A percentile compares a stretch with the other conserved stretches of the same genome.
Evolutionary conservation across 2,888 invertebrate species (phyloP).

Genomic region (Sthenelais limicola): DNA sequence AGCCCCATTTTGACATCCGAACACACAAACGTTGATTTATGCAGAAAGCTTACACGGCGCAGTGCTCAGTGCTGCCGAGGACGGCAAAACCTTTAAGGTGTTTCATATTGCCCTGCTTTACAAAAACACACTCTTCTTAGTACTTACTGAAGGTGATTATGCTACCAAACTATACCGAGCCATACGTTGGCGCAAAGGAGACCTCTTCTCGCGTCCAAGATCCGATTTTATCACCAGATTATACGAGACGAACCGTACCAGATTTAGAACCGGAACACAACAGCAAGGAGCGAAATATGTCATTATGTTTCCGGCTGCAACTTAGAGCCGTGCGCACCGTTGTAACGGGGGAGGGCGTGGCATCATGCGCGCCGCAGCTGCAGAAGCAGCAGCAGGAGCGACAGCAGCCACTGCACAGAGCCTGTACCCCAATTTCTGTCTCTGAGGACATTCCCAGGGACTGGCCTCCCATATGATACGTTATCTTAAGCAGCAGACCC

Average conservation of each 20-base stretch:
- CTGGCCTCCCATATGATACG: too few species aligned
- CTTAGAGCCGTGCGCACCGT: slow-evolving; percentile 10
- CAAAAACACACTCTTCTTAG: slow-evolving; percentile 17
- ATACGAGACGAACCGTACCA: slow-evolving; percentile 14
- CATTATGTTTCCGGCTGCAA: slow-evolving; percentile 37
- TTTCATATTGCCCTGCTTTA: slow-evolving; percentile 6
- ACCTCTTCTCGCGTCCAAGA: slow-evolving; percentile 9
- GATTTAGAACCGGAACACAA: slow-evolving; percentile 38
- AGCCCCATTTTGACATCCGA: slow-evolving; percentile 8
- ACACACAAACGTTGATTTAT: slow-evolving; percentile 36
- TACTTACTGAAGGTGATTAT: slow-evolving; percentile 36
- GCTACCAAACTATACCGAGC: slow-evolving; percentile 39
- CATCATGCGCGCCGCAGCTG: not conserved
- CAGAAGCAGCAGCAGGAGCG: too few species aligned
- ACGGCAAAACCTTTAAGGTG: slow-evolving; percentile 20
- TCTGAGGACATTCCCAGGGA: too few species aligned
- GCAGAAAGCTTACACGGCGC: slow-evolving; percentile 29
- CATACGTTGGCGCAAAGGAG: slow-evolving; percentile 23
- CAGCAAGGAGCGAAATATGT: slow-evolving; percentile 22
- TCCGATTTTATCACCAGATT: slow-evolving; percentile 29
- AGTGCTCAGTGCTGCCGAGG: slow-evolving; percentile 25
- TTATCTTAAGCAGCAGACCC: too few species aligned
- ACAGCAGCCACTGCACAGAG: too few species aligned
- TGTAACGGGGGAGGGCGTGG: slow-evolving; percentile 33
- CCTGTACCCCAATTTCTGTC: too few species aligned